phyloP scores from a whole-genome alignment of 2,797 vertebrate genomes.

The Lutjanus argentimaculatus region DNA sequence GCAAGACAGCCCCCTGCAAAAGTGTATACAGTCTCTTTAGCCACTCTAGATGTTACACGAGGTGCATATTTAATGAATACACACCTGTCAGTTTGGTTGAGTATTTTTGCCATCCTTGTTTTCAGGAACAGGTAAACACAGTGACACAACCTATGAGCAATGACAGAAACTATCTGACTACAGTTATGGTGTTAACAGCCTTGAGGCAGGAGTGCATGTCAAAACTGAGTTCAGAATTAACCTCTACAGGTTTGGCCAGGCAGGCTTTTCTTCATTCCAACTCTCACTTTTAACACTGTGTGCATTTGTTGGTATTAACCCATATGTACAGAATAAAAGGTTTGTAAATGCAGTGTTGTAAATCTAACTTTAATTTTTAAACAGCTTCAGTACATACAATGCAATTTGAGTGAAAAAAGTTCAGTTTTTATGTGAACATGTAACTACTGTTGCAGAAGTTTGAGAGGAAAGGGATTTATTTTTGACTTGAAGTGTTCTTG shows the following conservation, averaged over 20 bases:
- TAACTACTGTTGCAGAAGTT: neutral
- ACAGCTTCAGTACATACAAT: neutral
- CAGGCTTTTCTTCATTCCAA: constrained; percentile 74
- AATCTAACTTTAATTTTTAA: neutral
- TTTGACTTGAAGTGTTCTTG: constrained; percentile 45
- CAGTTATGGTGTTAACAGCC: constrained; percentile 6
- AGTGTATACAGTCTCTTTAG: neutral
- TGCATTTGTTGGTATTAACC: neutral
- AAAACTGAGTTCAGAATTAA: constrained; percentile 45
- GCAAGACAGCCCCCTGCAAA: neutral
- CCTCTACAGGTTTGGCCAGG: constrained; percentile 31
- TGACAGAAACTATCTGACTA: constrained; percentile 32
- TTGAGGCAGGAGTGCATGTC: constrained; percentile 36
- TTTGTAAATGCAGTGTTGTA: neutral
- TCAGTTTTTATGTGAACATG: neutral
- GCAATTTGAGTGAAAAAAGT: neutral
- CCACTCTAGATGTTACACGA: neutral
- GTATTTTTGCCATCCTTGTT: constrained; percentile 5
- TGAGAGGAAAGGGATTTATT: constrained; percentile 40
- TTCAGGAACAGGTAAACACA: constrained; percentile 17
- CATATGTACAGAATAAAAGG: neutral
- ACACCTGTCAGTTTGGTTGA: neutral
- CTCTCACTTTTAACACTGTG: constrained; percentile 18
- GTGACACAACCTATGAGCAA: constrained; percentile 31
- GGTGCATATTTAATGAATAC: neutral